These are phyloP conservation scores for Proteles cristata DNA, from an alignment of 2,113 vertebrate genomes.

Conservation along the genomic window DNA sequence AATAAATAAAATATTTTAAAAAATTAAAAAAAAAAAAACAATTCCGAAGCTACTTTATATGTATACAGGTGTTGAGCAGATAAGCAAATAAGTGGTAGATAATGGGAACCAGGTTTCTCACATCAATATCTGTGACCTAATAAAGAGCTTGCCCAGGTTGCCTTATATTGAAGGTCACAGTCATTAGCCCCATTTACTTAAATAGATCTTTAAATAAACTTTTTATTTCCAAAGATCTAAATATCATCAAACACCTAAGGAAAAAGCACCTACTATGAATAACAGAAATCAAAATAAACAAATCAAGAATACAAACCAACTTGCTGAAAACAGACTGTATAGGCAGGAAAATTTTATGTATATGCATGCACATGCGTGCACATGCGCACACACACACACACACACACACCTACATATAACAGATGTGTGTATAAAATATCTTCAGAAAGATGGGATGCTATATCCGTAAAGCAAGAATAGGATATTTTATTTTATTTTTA, in stretches of 20 bases:
- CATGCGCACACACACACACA: neutral
- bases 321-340: neutral
- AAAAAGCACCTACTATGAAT: conserved; percentile 18
- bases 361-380: neutral
- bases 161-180: neutral
- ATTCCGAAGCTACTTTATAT: neutral
- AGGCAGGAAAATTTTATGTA: neutral
- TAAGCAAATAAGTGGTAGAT: neutral
- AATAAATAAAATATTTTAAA: no score
- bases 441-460: neutral
- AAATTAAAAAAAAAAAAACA: no score
- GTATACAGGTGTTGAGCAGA: neutral
- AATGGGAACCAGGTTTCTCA: neutral
- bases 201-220: neutral
- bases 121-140: neutral
- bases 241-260: neutral
- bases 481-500: neutral
- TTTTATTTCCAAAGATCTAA: neutral
- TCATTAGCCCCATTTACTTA: neutral
- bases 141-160: neutral
- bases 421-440: neutral
- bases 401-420: neutral
- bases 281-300: neutral
- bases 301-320: neutral
- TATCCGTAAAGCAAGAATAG: neutral